A percentile compares a stretch with the other conserved stretches of the same genome.
phyloP scores from a whole-genome alignment of 2,888 invertebrate species.

The Sarcophaga subvicina region DNA sequence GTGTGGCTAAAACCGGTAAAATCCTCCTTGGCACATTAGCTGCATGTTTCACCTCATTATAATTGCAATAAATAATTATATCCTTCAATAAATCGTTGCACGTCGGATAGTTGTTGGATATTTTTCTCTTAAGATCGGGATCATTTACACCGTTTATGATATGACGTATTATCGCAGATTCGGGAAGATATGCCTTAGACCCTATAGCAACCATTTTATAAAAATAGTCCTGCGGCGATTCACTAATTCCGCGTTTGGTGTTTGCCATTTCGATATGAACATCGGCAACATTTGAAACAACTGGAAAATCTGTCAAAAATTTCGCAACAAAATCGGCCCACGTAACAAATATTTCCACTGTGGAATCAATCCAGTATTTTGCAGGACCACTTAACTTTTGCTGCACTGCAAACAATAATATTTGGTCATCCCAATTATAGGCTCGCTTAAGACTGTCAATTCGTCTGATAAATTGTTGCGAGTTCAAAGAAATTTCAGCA shows the following conservation, averaged over 20 bases:
- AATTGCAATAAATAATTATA: conserved; percentile 33
- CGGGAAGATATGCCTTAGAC: conserved; percentile 44
- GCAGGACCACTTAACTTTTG: conserved; percentile 29
- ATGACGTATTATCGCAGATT: conserved; percentile 48
- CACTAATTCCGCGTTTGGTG: not conserved
- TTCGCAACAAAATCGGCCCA: conserved; percentile 54
- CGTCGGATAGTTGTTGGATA: too few relatives aligned
- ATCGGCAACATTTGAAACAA: conserved; percentile 42
- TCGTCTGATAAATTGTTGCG: conserved; percentile 41
- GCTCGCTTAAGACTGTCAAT: not conserved
- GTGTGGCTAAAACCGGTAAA: not conserved
- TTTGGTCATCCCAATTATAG: conserved; percentile 4
- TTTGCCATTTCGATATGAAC: too few relatives aligned
- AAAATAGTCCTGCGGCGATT: conserved; percentile 37
- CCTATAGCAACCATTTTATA: conserved; percentile 60
- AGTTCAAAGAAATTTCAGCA: conserved; percentile 35
- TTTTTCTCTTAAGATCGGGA: too few relatives aligned
- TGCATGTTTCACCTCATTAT: conserved; percentile 55
- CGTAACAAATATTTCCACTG: conserved; percentile 43
- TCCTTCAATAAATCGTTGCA: not conserved
- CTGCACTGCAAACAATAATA: conserved; percentile 17
- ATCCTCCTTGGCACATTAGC: not conserved
- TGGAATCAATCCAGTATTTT: conserved; percentile 36
- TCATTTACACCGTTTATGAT: too few relatives aligned
- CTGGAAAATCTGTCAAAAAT: conserved; percentile 61